A percentile compares a stretch with the other conserved stretches of the same genome.
phyloP scores from a whole-genome alignment of 2,113 vertebrate genomes.

The Amphiprion ocellaris region DNA sequence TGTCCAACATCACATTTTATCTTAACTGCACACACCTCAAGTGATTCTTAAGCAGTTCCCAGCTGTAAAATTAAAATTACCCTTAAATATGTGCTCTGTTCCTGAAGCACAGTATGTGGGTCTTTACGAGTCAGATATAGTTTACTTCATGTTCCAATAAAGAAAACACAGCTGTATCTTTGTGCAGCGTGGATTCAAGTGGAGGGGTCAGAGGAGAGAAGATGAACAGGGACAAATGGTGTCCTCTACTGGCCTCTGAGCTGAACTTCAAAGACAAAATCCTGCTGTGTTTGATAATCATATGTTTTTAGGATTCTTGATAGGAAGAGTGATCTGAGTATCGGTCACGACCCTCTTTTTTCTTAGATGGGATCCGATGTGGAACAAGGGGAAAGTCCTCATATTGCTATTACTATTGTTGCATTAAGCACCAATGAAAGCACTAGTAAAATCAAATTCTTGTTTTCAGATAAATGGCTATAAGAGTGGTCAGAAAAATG shows the following conservation, averaged over 20 bases:
- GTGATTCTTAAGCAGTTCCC: not conserved
- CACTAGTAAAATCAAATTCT: not conserved
- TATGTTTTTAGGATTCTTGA: not conserved
- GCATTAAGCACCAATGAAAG: not conserved
- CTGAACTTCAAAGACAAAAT: slow-evolving; percentile 58
- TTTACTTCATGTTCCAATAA: slow-evolving; percentile 46
- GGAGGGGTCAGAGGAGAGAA: slow-evolving; percentile 53
- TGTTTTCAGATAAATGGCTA: not conserved
- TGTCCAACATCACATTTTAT: not conserved
- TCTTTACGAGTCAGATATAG: slow-evolving; percentile 25
- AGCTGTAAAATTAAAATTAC: not conserved
- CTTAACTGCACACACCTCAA: not conserved
- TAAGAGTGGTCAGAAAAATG: not conserved
- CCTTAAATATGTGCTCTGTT: not conserved
- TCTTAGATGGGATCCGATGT: slow-evolving; percentile 15
- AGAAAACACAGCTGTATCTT: slow-evolving; percentile 78
- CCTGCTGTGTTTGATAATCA: slow-evolving; percentile 62
- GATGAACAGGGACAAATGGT: slow-evolving; percentile 65
- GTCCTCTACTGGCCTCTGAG: slow-evolving; percentile 74
- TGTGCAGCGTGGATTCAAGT: slow-evolving; percentile 32
- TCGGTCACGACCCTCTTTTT: not conserved
- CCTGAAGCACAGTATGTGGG: slow-evolving; percentile 18
- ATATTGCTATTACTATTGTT: not conserved
- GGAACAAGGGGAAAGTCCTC: not conserved
- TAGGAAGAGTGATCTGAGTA: slow-evolving; percentile 9